These are phyloP conservation scores for Labia minor DNA, from an alignment of 2,888 invertebrate genomes.

Conservation along the genomic window DNA sequence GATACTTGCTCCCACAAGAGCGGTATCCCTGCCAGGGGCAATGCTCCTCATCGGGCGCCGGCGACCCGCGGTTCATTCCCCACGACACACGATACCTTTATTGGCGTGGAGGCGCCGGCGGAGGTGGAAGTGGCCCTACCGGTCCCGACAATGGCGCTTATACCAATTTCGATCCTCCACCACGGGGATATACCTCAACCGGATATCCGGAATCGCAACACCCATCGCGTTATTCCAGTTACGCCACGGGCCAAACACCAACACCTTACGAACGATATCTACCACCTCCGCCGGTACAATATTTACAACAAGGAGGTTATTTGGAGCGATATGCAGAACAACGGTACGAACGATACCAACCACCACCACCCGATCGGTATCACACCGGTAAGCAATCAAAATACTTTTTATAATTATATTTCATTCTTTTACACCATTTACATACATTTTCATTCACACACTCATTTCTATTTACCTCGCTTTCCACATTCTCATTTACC, in stretches of 20 bases:
- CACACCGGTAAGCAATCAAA: background rate
- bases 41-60: background rate
- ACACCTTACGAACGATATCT: background rate
- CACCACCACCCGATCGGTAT: background rate
- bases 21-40: background rate
- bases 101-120: background rate
- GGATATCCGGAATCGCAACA: background rate
- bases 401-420: background rate
- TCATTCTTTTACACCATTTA: background rate
- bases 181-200: background rate
- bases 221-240: background rate
- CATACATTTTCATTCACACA: too few relatives aligned
- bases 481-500: too few relatives aligned
- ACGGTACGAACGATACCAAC: background rate
- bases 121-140: background rate
- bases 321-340: background rate
- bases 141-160: background rate
- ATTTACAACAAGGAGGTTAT: background rate
- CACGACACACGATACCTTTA: background rate
- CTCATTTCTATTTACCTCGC: too few relatives aligned
- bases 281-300: background rate
- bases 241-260: background rate
- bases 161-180: background rate
- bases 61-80: background rate
- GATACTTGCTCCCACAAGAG: background rate